A percentile compares a stretch with the other conserved stretches of the same genome.
phyloP scores from a whole-genome alignment of 2,113 vertebrate species.

The Gracilinanus agilis region DNA sequence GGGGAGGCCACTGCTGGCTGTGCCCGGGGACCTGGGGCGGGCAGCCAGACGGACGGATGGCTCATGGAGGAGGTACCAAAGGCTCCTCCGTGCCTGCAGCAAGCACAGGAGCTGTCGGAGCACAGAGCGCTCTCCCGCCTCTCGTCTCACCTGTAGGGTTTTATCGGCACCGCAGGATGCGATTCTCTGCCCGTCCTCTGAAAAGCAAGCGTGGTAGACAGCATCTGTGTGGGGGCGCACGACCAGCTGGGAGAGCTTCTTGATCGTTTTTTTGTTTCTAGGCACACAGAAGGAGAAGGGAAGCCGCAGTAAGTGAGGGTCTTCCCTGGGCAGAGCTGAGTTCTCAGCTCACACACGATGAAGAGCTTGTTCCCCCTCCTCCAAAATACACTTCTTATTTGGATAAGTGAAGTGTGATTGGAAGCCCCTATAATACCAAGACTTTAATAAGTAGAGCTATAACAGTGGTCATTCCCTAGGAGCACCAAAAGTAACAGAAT shows the following conservation, averaged over 20 bases:
- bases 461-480: too few relatives aligned
- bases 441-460: too few relatives aligned
- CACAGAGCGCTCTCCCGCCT: neutral
- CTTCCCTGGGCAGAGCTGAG: slow-evolving; percentile 49
- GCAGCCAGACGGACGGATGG: neutral
- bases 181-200: slow-evolving; percentile 91
- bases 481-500: too few relatives aligned
- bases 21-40: neutral
- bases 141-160: slow-evolving; percentile 90
- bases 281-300: slow-evolving; percentile 59
- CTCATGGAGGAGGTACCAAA: neutral
- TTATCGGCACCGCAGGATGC: slow-evolving; percentile 95
- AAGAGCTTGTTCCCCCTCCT: neutral
- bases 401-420: too few relatives aligned
- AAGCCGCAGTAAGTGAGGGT: slow-evolving; percentile 50
- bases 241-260: slow-evolving; percentile 92
- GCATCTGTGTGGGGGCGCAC: slow-evolving; percentile 94
- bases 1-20: neutral
- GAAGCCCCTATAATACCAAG: too few relatives aligned
- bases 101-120: slow-evolving; percentile 21
- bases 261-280: slow-evolving; percentile 93
- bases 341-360: slow-evolving; percentile 16
- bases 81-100: neutral
- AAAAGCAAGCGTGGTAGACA: slow-evolving; percentile 95
- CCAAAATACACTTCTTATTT: slow-evolving; percentile 48